These are phyloP conservation scores for Drosophila saltans DNA, from an alignment of 1,140 invertebrate species.

Conservation along the genomic window DNA sequence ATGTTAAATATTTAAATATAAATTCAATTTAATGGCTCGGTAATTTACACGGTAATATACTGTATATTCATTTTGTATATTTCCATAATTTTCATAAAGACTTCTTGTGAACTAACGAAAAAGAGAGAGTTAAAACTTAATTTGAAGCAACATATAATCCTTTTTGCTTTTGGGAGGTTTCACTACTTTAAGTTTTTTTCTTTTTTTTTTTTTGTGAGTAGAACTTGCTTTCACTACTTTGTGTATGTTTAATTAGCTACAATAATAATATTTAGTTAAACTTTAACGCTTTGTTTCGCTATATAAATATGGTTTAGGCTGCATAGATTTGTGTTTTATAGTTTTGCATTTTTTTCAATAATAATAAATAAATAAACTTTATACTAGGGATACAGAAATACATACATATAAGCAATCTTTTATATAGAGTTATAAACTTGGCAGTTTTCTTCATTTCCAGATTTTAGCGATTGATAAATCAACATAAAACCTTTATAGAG, in stretches of 20 bases:
- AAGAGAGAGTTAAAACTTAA: constrained; percentile 45
- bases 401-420: no score
- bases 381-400: background rate
- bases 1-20: constrained; percentile 65
- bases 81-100: constrained; percentile 60
- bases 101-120: constrained; percentile 47
- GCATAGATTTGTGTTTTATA: constrained; percentile 53
- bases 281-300: constrained; percentile 66
- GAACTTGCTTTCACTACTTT: constrained; percentile 57
- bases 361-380: constrained; percentile 29
- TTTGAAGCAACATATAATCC: constrained; percentile 54
- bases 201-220: constrained; percentile 11
- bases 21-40: constrained; percentile 83
- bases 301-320: constrained; percentile 74
- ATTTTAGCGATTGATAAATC: background rate
- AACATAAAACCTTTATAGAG: no score
- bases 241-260: constrained; percentile 68
- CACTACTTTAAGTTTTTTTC: constrained; percentile 36
- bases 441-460: background rate
- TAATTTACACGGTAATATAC: constrained; percentile 77
- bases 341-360: constrained; percentile 44
- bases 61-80: constrained; percentile 53
- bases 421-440: background rate
- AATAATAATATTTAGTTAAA: constrained; percentile 75
- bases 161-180: constrained; percentile 31